Base-by-base conservation (phyloP, 2,888 invertebrate species). In the Agonopterix subpropinquella region DNA sequence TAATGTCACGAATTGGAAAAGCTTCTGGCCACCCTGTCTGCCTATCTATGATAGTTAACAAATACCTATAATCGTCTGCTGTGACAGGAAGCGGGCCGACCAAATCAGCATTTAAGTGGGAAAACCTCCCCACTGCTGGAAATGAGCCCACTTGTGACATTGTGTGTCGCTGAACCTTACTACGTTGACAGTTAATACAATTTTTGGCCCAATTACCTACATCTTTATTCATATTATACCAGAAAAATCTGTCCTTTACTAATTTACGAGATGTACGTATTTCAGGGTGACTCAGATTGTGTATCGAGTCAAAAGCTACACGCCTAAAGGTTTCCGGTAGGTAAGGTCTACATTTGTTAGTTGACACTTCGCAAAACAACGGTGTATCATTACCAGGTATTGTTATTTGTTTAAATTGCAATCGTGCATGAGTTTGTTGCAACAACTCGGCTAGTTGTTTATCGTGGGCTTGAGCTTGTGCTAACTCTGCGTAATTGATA, bases 201-300 rank as follows among this genome's bases (percentile, higher is more conserved):
- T 44, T 37, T 41, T 48, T 51, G 1, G 53, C 18, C 49, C 53
- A 53, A 37, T 9, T 39, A 0, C 42, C 18, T 10, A 49, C 13
- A 9, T 53, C 51, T 1, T 7, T 8, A 37, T 53, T 51, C 53
- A 53, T 53, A 2, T 36, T 11, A 13, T 36, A 37, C 53, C 53
- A 53, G 41, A 52, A 49, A 41, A 36, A 56, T 11, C 48, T 47
- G 28, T 41, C 11, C 18, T 4, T 13, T 1, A 56, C 39, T 37
- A 56, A 8, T 41, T 46, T 53, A 9, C 47, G 15, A 1, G 53
- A 45, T 1, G 49, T 15, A 10, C 52, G 44, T n/a, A 53, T 44
- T 0, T 53, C 52, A 2, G 51, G 53, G 42, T 56, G 52, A 39
- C 53, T 51, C 4, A 50, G 8, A 36, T 49, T 48, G 35, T 54